Percentiles rank a stretch among this genome's conserved stretches.
phyloP scores from a whole-genome alignment of 2,113 vertebrate genomes.

The Callorhinus ursinus region DNA sequence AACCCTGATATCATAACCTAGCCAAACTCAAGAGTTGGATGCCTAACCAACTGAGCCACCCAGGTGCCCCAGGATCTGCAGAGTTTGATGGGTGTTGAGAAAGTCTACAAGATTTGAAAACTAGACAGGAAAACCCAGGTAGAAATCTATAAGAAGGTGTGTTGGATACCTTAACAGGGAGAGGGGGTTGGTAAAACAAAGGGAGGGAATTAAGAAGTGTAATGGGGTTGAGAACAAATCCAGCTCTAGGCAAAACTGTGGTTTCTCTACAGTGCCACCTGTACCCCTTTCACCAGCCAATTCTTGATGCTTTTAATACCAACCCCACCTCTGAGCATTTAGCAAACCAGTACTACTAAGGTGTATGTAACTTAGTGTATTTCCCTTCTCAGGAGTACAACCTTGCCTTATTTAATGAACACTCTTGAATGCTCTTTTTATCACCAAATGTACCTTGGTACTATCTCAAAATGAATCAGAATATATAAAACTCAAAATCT shows the following conservation, averaged over 20 bases:
- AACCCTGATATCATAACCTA: no score
- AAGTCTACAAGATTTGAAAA: not conserved
- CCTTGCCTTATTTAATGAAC: not conserved
- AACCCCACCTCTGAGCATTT: not conserved
- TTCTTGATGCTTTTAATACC: not conserved
- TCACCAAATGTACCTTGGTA: not conserved
- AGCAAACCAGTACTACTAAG: not conserved
- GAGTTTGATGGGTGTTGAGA: not conserved
- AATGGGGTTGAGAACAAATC: not conserved
- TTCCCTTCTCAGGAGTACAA: not conserved
- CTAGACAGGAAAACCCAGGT: not conserved
- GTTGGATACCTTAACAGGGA: not conserved
- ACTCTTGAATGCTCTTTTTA: not conserved
- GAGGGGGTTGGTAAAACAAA: not conserved
- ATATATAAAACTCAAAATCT: not conserved
- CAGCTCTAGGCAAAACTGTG: not conserved
- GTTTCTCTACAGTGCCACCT: not conserved
- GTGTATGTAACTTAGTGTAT: not conserved
- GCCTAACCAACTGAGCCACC: no score
- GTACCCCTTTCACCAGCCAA: not conserved
- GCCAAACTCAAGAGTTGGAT: no score
- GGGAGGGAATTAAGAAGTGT: not conserved
- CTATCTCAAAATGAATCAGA: not conserved
- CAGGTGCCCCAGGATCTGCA: no score
- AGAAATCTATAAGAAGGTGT: not conserved